Base-by-base conservation (phyloP, 35 echinoderm and acorn worm species). In the Stichopus chloronotus region DNA sequence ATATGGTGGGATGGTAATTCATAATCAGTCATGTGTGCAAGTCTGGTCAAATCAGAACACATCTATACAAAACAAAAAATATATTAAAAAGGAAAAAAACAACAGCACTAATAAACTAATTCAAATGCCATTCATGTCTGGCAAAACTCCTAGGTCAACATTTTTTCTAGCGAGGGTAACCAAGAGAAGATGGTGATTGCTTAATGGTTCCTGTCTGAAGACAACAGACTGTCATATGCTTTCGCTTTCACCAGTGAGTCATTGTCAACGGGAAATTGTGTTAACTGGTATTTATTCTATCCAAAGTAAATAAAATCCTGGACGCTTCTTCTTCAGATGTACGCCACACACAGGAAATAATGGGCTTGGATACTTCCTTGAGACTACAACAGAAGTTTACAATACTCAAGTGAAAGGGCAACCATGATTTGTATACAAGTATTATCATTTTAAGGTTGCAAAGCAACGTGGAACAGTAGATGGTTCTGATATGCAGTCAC, bases 271-370 rank as follows among this genome's bases (percentile, higher is more conserved):
- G 87, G 87, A 89, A 89, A 89, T 89, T 89, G 87, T 89, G 59
- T 89, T 89, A 89, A 89, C 87, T 89, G 87, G 87, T 89, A 89
- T 89, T 89, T 89, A 89, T 89, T 89, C 87, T 89, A 60, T 52
- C 87, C 87, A 89, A 89, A 63, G 87, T 89, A 89, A 89, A 89
- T 74, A 89, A 89, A 89, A 74, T 63, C 87, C 87, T 63, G 57
- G 57, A 54, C 55, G 59, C 87, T 89, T 74, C 87, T 74, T 89
- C 57, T 65, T 60, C 57, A 74, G 60, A 69, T 89, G 60, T 74
- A 74, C 25, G 65, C 87, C 43, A 60, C 71, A 69, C 65, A 89
- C 87, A 89, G 87, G 87, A 89, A 89, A 89, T 89, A 89, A 69
- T 89, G 59, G 61, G 61, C 59, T 60, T 52, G 60, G 87, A 65